These are phyloP conservation scores for Epinotia brunnichana DNA, from an alignment of 2,888 invertebrate species.

Conservation along the genomic window DNA sequence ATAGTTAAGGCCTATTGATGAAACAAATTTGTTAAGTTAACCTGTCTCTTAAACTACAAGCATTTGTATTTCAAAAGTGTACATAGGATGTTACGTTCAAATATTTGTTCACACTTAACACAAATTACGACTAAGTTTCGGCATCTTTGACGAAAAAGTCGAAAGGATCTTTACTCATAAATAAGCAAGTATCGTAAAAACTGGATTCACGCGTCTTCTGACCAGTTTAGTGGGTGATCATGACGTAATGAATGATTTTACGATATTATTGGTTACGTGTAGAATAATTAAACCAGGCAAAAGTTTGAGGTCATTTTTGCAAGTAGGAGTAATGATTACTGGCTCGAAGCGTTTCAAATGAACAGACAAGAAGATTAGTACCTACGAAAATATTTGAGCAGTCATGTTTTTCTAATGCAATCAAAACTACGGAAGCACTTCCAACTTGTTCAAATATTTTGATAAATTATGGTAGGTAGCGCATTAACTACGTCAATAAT, in stretches of 20 bases:
- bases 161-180: not conserved
- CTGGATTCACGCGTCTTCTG: not conserved
- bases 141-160: conserved; percentile 2
- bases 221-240: not conserved
- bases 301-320: not conserved
- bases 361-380: not conserved
- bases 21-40: conserved; percentile 22
- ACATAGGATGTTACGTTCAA: conserved; percentile 24
- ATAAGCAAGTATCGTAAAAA: not conserved
- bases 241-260: not conserved
- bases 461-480: not conserved
- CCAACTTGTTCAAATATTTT: conserved; percentile 7
- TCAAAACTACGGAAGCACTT: not conserved
- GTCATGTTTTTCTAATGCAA: conserved; percentile 27
- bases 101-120: conserved; percentile 18
- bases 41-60: not conserved
- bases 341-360: conserved; percentile 3
- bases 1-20: not conserved
- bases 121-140: not conserved
- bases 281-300: not conserved
- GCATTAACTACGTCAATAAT: not conserved
- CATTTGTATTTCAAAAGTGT: conserved; percentile 6
- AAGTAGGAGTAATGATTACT: not conserved
- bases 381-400: conserved; percentile 20
- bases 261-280: not conserved